Percentiles rank a stretch among this genome's conserved stretches.
Conservation (phyloP, 1,140 invertebrate genomes). For the Catajapyx aquilonaris region DNA sequence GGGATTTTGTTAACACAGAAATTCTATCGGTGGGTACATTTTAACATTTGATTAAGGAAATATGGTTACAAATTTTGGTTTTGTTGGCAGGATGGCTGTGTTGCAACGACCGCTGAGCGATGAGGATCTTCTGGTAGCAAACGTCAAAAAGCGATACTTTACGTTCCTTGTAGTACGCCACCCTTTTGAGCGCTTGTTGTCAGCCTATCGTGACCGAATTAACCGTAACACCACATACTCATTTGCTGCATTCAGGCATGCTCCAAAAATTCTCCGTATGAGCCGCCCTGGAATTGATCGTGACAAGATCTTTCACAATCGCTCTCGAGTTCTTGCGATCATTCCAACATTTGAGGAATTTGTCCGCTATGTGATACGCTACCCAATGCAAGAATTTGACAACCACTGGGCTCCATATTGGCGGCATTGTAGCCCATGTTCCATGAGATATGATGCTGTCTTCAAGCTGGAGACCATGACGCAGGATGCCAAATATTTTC, state of each 20-base stretch:
- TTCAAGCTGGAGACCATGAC: conserved; percentile 20
- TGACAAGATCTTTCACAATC: conserved; percentile 16
- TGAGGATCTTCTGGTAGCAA: too few species aligned
- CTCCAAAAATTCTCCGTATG: conserved; percentile 19
- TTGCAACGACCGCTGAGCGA: too few species aligned
- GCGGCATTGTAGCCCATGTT: conserved; percentile 20
- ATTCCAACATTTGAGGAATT: conserved; percentile 24
- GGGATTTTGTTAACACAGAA: too few species aligned
- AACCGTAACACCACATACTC: conserved; percentile 22
- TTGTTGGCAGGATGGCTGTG: too few species aligned
- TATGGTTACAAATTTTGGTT: too few species aligned
- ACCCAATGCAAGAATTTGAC: conserved; percentile 17
- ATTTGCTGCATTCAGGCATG: conserved; percentile 21
- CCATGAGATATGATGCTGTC: conserved; percentile 18
- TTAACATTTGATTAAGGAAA: too few species aligned
- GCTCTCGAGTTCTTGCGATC: conserved; percentile 19
- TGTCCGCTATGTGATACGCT: conserved; percentile 17
- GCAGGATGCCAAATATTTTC: conserved; percentile 15
- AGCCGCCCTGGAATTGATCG: conserved; percentile 18
- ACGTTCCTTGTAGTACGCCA: conserved; percentile 26
- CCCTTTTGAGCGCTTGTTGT: conserved; percentile 27
- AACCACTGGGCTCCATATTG: conserved; percentile 21
- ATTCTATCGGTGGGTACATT: too few species aligned
- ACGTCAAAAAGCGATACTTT: too few species aligned
- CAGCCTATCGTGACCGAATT: conserved; percentile 27